Evolutionary conservation across 2,888 invertebrate genomes (phyloP), one percentile per base, ranked within the genome.

Genomic region (Nesidiocoris tenuis): DNA sequence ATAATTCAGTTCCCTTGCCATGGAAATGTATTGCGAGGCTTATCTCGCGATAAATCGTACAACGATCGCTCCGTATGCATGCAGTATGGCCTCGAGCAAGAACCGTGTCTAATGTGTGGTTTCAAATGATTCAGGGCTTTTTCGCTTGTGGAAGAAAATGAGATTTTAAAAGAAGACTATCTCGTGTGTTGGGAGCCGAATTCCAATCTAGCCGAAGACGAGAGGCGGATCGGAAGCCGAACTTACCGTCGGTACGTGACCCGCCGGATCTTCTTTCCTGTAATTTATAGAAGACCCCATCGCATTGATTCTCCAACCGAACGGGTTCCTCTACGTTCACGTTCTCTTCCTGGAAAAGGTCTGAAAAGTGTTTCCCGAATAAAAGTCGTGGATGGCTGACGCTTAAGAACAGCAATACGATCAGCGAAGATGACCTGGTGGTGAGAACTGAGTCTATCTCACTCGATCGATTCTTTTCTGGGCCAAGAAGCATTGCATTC

Each of bases 161-260:
- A 39, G 39, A 39, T 39, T 39, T 39, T 39, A 39, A 39, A 39
- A 39, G 39, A 39, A 39, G 39, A 12, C 39, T 39, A 39, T 12
- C 39, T 39, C 39, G 5, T 39, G 5, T 39, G 12, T 12, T 39
- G 3, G 5, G 39, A 39, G 39, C 12, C 39, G 39, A 39, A 39
- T 39, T 39, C 39, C 39, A 39, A 39, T 39, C 39, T 39, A 39
- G 39, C 12, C 39, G 39, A 39, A 39, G 39, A 39, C 39, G 39
- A 39, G 39, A 39, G 39, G 39, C 39, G 39, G 39, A 39, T 39
- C 39, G 39, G 39, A 39, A 39, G 39, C 39, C 65, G 39, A 65
- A 65, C 39, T 65, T 65, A 65, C 65, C 65, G 25, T 24, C 18
- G 39, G 65, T 39, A 65, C 65, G 65, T 65, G 65, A 65, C 65